Evolutionary conservation across 1,140 invertebrate genomes (phyloP).

Genomic region (Polypedilum pembai): DNA sequence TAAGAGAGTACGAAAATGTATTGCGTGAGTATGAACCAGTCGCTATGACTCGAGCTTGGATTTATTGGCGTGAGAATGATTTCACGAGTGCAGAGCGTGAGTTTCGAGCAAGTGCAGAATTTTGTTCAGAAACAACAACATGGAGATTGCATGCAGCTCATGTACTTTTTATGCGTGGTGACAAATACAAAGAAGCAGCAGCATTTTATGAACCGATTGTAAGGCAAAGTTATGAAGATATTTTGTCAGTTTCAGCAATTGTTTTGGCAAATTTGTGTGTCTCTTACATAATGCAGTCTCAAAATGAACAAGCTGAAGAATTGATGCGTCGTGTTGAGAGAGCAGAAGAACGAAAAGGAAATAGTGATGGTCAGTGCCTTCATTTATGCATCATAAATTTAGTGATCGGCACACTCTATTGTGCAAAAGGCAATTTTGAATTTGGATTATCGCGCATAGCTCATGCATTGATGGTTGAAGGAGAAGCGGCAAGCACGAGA

Average conservation of each 20-base stretch:
- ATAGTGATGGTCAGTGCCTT: slow-evolving; percentile 91
- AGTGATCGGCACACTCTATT: slow-evolving; percentile 97
- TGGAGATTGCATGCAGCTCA: slow-evolving; percentile 98
- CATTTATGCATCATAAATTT: slow-evolving; percentile 98
- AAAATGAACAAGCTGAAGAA: slow-evolving; percentile 98
- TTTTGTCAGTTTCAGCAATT: slow-evolving; percentile 90
- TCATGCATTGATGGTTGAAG: slow-evolving; percentile 36
- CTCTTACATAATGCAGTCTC: slow-evolving; percentile 97
- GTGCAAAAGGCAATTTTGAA: slow-evolving; percentile 98
- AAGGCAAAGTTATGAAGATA: slow-evolving; percentile 92
- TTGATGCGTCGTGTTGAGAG: slow-evolving; percentile 95
- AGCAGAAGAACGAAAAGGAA: slow-evolving; percentile 88
- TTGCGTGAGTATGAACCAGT: slow-evolving; percentile 71
- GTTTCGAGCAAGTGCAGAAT: slow-evolving; percentile 93
- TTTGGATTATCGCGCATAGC: slow-evolving; percentile 95
- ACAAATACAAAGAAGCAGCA: slow-evolving; percentile 96
- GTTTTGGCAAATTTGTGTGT: slow-evolving; percentile 98
- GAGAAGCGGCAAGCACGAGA: slow-evolving; percentile 41
- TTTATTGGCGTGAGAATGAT: slow-evolving; percentile 97
- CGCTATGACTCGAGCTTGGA: slow-evolving; percentile 97
- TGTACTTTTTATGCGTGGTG: slow-evolving; percentile 98
- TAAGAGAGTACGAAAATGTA: slow-evolving; percentile 80
- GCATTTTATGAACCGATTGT: slow-evolving; percentile 98
- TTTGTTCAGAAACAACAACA: slow-evolving; percentile 93
- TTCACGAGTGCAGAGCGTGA: slow-evolving; percentile 92